phyloP scores from a whole-genome alignment of 2,797 vertebrate genomes.

The Peromyscus eremicus region DNA sequence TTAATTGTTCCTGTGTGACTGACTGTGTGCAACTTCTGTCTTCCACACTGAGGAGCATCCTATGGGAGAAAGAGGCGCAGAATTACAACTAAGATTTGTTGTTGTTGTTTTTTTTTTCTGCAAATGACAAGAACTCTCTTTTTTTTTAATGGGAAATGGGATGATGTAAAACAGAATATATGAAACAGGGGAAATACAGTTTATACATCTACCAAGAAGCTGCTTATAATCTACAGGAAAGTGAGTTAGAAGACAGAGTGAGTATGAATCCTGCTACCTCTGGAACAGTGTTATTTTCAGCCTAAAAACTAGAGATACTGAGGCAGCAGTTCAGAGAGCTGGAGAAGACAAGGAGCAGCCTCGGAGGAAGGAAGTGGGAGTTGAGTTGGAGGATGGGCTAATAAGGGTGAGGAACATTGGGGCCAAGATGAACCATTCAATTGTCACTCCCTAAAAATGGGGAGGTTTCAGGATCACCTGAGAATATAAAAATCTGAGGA shows the following conservation, averaged over 20 bases:
- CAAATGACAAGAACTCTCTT: conserved; percentile 94
- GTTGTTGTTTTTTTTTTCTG: conserved; percentile 80
- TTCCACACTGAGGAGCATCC: conserved; percentile 95
- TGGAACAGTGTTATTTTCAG: conserved; percentile 94
- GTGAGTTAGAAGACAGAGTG: conserved; percentile 93
- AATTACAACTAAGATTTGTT: conserved; percentile 92
- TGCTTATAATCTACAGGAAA: conserved; percentile 93
- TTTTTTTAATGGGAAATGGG: conserved; percentile 94
- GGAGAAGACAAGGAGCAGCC: conserved; percentile 93
- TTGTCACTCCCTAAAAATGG: neutral
- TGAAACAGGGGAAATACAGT: conserved; percentile 92
- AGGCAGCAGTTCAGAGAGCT: conserved; percentile 91
- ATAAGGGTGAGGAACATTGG: conserved; percentile 94
- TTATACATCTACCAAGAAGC: conserved; percentile 94
- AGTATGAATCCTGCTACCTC: conserved; percentile 93
- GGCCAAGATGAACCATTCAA: conserved; percentile 92
- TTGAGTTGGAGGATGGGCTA: conserved; percentile 93
- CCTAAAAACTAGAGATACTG: conserved; percentile 93
- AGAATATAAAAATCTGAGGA: neutral
- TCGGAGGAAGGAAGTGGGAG: conserved; percentile 93
- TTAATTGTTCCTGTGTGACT: conserved; percentile 93
- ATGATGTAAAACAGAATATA: conserved; percentile 90
- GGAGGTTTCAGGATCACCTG: neutral
- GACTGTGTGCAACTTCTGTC: conserved; percentile 91
- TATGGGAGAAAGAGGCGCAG: conserved; percentile 95